Base-by-base conservation (phyloP, 2,888 invertebrate genomes). In the Euzophera pinguis region DNA sequence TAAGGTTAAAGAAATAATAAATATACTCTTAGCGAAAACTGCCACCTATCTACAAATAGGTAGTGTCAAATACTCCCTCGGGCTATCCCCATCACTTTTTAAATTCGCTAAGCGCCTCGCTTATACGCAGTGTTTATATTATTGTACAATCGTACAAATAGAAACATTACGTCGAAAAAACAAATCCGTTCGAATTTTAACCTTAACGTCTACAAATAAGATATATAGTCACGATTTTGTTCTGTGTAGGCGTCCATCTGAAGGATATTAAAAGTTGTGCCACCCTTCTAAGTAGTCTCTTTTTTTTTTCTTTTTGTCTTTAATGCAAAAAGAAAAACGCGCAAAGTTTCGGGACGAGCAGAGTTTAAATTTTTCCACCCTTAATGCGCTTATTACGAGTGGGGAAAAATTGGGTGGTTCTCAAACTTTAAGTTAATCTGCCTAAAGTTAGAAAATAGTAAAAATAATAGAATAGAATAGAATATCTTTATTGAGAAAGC, bases 371-470 rank as follows among this genome's bases (percentile, higher is more conserved):
- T 79, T 82, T 78, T 83, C 80, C 75, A 73, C 80, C 83, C 86
- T 81, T 90, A 90, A 88, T 89, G 89, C 89, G 88, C 85, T 89
- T 89, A 89, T 90, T 90, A 89, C 75, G 83, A 84, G 79, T 75
- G 78, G 76, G 73, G 72, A 76, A 74, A 74, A 75, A 73, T 73
- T 70, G 17, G 58, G 57, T 48, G 71, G 50, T 56, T 68, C 75
- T 66, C 76, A 77, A 79, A 76, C 62, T 69, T 66, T 66, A 34
- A 27, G 74, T 3, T 13, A 32, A 7, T 22, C 22, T 22, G 5
- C 2, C 22, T 22, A 22, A 3, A 22, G 22, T n/a, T n/a, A n/a
- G n/a, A n/a, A n/a, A n/a, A n/a, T n/a, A n/a, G n/a, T n/a, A n/a
- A n/a, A n/a, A n/a, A n/a, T n/a, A n/a, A n/a, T n/a, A n/a, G n/a